Percentiles rank a stretch among this genome's conserved stretches.
These are phyloP conservation scores for Athene cunicularia DNA, from an alignment of 2,113 vertebrate genomes.

Conservation along the genomic window DNA sequence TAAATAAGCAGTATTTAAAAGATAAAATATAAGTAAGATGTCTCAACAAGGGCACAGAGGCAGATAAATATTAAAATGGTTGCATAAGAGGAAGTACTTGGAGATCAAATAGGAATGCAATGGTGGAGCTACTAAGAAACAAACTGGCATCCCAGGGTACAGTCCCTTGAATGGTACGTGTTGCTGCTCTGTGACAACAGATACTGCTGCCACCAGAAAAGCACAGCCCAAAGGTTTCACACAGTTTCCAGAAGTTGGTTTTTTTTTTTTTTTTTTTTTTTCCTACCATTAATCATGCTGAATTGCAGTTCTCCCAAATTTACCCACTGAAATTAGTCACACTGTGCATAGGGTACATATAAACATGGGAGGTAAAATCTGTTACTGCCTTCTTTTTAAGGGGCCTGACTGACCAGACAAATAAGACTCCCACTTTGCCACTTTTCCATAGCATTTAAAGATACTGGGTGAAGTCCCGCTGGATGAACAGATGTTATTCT, in stretches of 20 bases:
- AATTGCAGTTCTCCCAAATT: neutral
- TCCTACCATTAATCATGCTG: neutral
- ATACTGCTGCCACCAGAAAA: neutral
- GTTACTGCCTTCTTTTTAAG: neutral
- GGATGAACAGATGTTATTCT: rapidly evolving
- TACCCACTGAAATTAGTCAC: neutral
- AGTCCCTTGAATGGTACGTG: rapidly evolving
- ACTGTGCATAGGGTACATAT: neutral
- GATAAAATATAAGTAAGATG: neutral
- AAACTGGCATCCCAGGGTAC: neutral
- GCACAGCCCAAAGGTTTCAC: neutral
- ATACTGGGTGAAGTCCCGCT: neutral
- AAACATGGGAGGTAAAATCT: neutral
- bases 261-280: neutral
- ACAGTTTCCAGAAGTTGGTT: neutral
- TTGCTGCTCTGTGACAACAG: neutral
- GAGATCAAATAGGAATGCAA: neutral
- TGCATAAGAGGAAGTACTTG: neutral
- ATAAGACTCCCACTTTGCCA: neutral
- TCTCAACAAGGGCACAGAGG: neutral
- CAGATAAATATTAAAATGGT: neutral
- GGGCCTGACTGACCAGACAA: neutral
- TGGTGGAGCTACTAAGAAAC: neutral
- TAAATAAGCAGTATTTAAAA: neutral
- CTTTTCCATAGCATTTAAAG: neutral